These are phyloP conservation scores for Venustaconcha ellipsiformis DNA, from an alignment of 1,140 invertebrate genomes.

Conservation along the genomic window DNA sequence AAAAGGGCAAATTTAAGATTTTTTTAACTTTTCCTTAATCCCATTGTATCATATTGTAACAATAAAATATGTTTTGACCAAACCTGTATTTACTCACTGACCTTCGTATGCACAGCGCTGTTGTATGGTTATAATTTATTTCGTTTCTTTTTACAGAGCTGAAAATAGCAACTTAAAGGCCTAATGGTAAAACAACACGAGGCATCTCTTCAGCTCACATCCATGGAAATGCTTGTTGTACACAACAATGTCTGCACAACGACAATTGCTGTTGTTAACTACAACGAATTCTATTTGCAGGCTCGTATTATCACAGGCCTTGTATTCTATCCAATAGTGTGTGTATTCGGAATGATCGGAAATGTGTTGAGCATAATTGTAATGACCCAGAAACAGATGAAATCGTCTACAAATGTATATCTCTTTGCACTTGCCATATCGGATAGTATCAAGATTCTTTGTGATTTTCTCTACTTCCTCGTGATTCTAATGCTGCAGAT, in stretches of 20 bases:
- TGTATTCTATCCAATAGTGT: slow-evolving; percentile 78
- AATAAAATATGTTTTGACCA: too few species aligned
- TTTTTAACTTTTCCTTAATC: too few species aligned
- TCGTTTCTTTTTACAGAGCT: too few species aligned
- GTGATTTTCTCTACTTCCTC: slow-evolving; percentile 77
- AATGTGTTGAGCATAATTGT: slow-evolving; percentile 82
- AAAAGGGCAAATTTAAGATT: too few species aligned
- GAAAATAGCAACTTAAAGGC: too few species aligned
- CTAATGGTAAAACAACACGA: slow-evolving; percentile 21
- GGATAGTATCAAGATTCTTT: slow-evolving; percentile 80
- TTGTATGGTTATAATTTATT: too few species aligned
- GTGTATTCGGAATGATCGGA: slow-evolving; percentile 79
- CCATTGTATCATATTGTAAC: too few species aligned
- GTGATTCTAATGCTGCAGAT: slow-evolving; percentile 71
- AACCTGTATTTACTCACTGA: too few species aligned
- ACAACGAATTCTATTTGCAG: slow-evolving; percentile 55
- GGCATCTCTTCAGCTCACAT: slow-evolving; percentile 39
- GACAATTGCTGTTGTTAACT: slow-evolving; percentile 20
- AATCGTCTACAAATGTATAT: slow-evolving; percentile 81
- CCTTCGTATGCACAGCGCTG: too few species aligned
- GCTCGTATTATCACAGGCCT: slow-evolving; percentile 62
- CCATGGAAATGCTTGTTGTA: slow-evolving; percentile 30
- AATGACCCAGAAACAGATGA: slow-evolving; percentile 79
- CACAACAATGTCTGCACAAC: background rate
- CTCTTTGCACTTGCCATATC: slow-evolving; percentile 81